Evolutionary conservation across 2,888 invertebrate genomes (phyloP), one percentile per base, ranked within the genome.

Genomic region (Lysandra bellargus): DNA sequence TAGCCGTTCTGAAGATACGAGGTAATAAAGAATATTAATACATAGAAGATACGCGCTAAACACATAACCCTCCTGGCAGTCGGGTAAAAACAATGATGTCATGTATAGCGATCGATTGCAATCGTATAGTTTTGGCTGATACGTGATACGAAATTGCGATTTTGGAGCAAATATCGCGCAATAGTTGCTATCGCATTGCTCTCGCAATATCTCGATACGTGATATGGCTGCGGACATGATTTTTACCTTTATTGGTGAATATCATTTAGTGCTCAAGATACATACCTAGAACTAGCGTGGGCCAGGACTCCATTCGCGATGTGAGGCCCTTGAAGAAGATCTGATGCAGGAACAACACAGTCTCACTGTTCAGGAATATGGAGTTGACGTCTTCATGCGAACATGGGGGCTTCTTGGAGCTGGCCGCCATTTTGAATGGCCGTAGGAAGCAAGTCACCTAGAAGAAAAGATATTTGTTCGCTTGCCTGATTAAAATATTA

Each of bases 371-470:
- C 82, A 98, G 95, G 92, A 98, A 98, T 85, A 98, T 98, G 80
- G 98, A 98, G 92, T 98, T 98, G 81, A 98, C 98, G 85, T 98
- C 98, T 87, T 98, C 98, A 89, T 98, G 98, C 0, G 97, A 96
- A 87, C 98, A 98, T 0, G 98, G 98, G 2, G 98, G 98, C 87
- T 98, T 98, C 90, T 98, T 98, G 12, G 98, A 98, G 86, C 98
- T 98, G 40, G 98, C 98, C 0, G 98, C 98, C 98, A 98, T 98
- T 92, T 98, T 97, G 90, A 98, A 97, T 0, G 98, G 98, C 57
- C 98, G 96, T 33, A 98, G 95, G 90, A 98, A 98, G 87, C 98
- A 98, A 14, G 98, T 97, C 64, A 96, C 95, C 93, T 95, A 75
- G 4, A 79, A 37, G 33, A 49, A 49, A 49, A 2, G 49, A 49